These are phyloP conservation scores for Bombylius discolor DNA, from an alignment of 2,888 invertebrate species.

Conservation along the genomic window DNA sequence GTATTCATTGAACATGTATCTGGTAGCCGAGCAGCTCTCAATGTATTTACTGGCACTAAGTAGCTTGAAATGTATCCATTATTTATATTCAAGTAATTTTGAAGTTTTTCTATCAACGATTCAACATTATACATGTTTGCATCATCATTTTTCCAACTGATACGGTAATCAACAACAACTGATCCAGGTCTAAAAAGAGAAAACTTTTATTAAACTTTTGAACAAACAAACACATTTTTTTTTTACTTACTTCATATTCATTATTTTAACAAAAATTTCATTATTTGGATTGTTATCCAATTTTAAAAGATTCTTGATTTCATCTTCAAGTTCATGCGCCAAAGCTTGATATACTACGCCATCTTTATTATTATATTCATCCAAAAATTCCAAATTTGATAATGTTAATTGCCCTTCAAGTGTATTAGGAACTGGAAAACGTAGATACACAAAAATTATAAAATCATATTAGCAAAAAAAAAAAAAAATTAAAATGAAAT, in stretches of 20 bases:
- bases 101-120: slow-evolving; percentile 38
- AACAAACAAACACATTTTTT: neutral
- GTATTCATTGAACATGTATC: slow-evolving; percentile 55
- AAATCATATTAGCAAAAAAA: neutral
- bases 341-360: slow-evolving; percentile 50
- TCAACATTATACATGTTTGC: slow-evolving; percentile 39
- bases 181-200: slow-evolving; percentile 47
- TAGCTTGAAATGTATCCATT: slow-evolving; percentile 48
- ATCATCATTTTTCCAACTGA: slow-evolving; percentile 48
- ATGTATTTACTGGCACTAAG: slow-evolving; percentile 20
- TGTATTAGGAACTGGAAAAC: slow-evolving; percentile 48
- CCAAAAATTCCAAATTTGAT: slow-evolving; percentile 50
- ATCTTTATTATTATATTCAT: slow-evolving; percentile 45
- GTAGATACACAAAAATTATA: slow-evolving; percentile 1
- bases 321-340: slow-evolving; percentile 44
- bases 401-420: slow-evolving; percentile 55
- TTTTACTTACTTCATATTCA: slow-evolving; percentile 45
- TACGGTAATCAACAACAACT: slow-evolving; percentile 49
- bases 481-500: neutral
- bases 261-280: slow-evolving; percentile 46
- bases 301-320: slow-evolving; percentile 41
- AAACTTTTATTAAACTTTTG: neutral
- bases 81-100: slow-evolving; percentile 42
- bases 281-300: slow-evolving; percentile 40
- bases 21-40: slow-evolving; percentile 29